Base-by-base conservation (phyloP, 64 coral and sea anemone species). In the Orbicella faveolata region DNA sequence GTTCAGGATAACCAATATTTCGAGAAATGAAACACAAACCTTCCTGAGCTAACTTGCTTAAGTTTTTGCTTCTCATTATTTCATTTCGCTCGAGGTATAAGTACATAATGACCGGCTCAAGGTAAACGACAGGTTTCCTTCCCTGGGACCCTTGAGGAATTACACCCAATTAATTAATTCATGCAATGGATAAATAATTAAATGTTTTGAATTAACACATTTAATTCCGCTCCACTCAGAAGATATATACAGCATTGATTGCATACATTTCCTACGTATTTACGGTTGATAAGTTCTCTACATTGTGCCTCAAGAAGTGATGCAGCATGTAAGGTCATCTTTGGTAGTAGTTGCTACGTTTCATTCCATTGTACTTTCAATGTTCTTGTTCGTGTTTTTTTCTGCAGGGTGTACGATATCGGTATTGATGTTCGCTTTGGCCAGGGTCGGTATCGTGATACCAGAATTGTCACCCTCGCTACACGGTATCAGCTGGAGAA, bases 341-440 rank as follows among this genome's bases (percentile, higher is more conserved):
- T 30, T 30, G 30, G 30, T 30, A 30, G 30, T 30, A 30, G 30
- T 30, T 30, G 30, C 30, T 67, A 21, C 64, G 64, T 67, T 67
- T 36, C 9, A 1, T 84, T 33, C 21, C 1, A 48, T 52, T 30
- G 4, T 20, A 62, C 10, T 0, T 17, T 21, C 30, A 30, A 36
- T 93, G 13, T 63, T 65, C 7, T 19, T 83, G 55, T 19, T 70
- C n/a, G 15, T 33, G 26, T 85, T 25, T 83, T 48, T 36, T 17
- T 48, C 63, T 86, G 19, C 69, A 98, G 96, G 96, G 96, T 98
- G 17, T 98, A 98, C 87, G 96, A 98, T 74, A 92, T 98, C 36
- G 96, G 96, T 88, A 98, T 98, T 20, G 96, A 98, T 51, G 96
- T 98, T 37, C 93, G 96, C 0, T 98, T 93, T 90, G 96, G 96